Percentiles rank a stretch among this genome's conserved stretches.
These are phyloP conservation scores for Drosophila acutilabella DNA, from an alignment of 2,888 invertebrate genomes.

Conservation along the genomic window DNA sequence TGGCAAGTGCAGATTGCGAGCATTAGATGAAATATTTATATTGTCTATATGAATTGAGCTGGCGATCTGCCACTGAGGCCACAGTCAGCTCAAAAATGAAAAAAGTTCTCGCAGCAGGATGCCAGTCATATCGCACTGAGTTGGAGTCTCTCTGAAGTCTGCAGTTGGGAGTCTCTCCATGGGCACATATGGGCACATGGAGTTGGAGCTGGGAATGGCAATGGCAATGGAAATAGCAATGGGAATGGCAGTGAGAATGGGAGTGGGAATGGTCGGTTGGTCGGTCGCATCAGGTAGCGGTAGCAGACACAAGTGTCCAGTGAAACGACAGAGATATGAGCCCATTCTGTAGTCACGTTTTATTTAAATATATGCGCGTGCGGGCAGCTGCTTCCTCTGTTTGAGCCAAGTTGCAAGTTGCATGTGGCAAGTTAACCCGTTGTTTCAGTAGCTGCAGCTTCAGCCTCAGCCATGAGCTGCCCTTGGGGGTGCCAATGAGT, in stretches of 20 bases:
- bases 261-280: conserved; percentile 1
- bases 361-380: conserved; percentile 83
- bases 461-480: conserved; percentile 20
- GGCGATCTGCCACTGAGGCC: conserved; percentile 51
- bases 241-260: not conserved
- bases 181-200: conserved; percentile 8
- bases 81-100: conserved; percentile 30
- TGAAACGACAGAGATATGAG: conserved; percentile 77
- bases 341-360: conserved; percentile 78
- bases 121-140: conserved; percentile 57
- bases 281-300: conserved; percentile 76
- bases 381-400: conserved; percentile 67
- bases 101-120: conserved; percentile 74
- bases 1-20: conserved; percentile 83
- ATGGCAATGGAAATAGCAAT: conserved; percentile 1
- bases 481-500: conserved; percentile 65
- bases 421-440: conserved; percentile 1
- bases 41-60: conserved; percentile 83
- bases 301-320: conserved; percentile 82
- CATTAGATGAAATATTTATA: conserved; percentile 83
- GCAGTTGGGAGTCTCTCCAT: conserved; percentile 19
- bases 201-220: conserved; percentile 9
- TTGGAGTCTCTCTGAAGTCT: conserved; percentile 11
- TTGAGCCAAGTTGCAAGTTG: conserved; percentile 23
- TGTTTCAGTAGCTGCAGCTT: conserved; percentile 23